These are phyloP conservation scores for Rallus crepitans DNA, from an alignment of 2,797 vertebrate species.

Conservation along the genomic window DNA sequence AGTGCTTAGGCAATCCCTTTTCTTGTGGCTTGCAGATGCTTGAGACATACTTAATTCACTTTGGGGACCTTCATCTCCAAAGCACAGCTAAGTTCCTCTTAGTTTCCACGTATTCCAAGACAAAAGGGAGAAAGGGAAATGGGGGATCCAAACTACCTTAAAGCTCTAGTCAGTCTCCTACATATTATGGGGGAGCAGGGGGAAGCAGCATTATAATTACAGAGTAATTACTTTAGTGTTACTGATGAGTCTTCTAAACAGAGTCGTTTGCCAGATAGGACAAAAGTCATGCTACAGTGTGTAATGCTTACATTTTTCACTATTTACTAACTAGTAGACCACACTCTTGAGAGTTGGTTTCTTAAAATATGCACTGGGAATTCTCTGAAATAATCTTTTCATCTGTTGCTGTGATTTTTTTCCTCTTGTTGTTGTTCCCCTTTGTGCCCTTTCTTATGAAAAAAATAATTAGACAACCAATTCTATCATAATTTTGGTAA, in stretches of 20 bases:
- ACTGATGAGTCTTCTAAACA: background rate
- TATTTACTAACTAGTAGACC: slow-evolving; percentile 37
- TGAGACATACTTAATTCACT: too few relatives aligned
- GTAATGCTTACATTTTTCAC: background rate
- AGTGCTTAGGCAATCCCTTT: too few relatives aligned
- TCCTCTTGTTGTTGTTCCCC: background rate
- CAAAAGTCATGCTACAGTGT: slow-evolving; percentile 43
- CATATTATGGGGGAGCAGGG: too few relatives aligned
- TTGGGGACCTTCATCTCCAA: too few relatives aligned
- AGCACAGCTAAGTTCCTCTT: too few relatives aligned
- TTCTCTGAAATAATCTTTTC: slow-evolving; percentile 20
- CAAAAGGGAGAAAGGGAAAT: too few relatives aligned
- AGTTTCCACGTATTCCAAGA: too few relatives aligned
- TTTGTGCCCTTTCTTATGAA: background rate
- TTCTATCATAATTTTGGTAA: background rate
- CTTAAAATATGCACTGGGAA: slow-evolving; percentile 4
- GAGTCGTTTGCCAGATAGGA: slow-evolving; percentile 30
- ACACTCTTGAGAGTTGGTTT: slow-evolving; percentile 25
- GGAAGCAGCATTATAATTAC: background rate
- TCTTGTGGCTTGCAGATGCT: too few relatives aligned
- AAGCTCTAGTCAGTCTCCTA: too few relatives aligned
- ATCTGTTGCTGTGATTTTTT: background rate
- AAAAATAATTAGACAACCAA: background rate
- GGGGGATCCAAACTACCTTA: too few relatives aligned
- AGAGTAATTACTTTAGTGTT: background rate